These are phyloP conservation scores for Indicator maculatus DNA, from an alignment of 2,113 vertebrate genomes.

Conservation along the genomic window DNA sequence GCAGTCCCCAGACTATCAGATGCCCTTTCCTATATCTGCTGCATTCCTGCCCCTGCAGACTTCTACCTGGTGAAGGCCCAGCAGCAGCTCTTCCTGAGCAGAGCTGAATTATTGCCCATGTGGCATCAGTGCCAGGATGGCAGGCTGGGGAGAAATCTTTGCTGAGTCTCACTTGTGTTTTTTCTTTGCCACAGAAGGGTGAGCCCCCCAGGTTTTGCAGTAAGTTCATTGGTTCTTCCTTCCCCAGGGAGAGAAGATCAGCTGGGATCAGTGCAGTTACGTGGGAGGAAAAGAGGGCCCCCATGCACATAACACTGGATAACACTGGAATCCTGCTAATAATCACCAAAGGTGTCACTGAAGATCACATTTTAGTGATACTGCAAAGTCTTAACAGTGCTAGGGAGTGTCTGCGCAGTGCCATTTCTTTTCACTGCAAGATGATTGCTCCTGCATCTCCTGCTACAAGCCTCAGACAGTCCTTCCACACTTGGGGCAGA, in stretches of 20 bases:
- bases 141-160: background rate
- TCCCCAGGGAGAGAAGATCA: background rate
- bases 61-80: background rate
- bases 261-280: background rate
- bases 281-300: background rate
- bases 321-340: background rate
- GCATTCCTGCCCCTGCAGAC: too few species aligned
- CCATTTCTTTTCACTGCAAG: rapidly evolving
- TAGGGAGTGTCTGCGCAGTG: rapidly evolving
- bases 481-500: rapidly evolving
- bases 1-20: background rate
- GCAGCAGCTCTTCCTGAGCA: background rate
- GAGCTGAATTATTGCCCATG: background rate
- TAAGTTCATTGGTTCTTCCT: background rate
- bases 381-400: background rate
- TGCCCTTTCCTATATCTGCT: background rate
- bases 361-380: rapidly evolving
- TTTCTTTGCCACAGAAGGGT: rapidly evolving
- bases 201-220: background rate
- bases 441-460: background rate
- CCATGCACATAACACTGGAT: background rate
- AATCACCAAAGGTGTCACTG: rapidly evolving
- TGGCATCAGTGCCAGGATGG: background rate
- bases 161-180: too few species aligned
- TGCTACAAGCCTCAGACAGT: background rate